Evolutionary conservation across 1,140 invertebrate genomes (phyloP).

Genomic region (Linepithema humile): DNA sequence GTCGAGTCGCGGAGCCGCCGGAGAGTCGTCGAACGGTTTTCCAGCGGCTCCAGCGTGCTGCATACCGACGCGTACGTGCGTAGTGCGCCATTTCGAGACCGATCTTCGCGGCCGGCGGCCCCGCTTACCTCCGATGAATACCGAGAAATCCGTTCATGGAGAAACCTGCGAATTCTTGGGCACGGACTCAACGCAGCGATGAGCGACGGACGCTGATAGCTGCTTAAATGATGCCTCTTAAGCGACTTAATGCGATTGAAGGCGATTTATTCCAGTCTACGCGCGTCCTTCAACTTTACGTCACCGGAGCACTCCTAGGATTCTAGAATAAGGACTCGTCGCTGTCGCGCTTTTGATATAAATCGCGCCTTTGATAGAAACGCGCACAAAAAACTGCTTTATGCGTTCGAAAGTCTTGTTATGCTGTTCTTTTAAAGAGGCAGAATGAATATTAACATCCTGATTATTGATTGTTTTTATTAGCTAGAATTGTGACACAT

Average conservation of each 20-base stretch:
- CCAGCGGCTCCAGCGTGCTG: conserved; percentile 27
- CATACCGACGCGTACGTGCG: conserved; percentile 62
- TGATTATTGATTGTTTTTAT: conserved; percentile 27
- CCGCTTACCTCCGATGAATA: conserved; percentile 41
- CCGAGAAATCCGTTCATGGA: conserved; percentile 52
- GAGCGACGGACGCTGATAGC: neutral
- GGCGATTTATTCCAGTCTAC: conserved; percentile 29
- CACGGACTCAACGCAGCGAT: neutral
- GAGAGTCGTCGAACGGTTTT: conserved; percentile 45
- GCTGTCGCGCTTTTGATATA: conserved; percentile 10
- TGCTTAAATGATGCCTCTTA: conserved; percentile 16
- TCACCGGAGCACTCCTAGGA: conserved; percentile 16
- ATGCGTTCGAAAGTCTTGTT: conserved; percentile 19
- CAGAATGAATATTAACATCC: conserved; percentile 1
- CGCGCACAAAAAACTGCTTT: conserved; percentile 34
- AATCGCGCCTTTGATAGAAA: no score
- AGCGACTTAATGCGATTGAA: conserved; percentile 18
- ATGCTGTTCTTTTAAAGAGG: conserved; percentile 6
- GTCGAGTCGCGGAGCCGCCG: conserved; percentile 34
- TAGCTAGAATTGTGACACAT: neutral
- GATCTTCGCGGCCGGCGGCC: conserved; percentile 46
- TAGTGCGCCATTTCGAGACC: conserved; percentile 58
- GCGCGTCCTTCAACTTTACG: conserved; percentile 52
- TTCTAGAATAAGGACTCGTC: conserved; percentile 52
- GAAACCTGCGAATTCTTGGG: conserved; percentile 49